A percentile compares a stretch with the other conserved stretches of the same genome.
Evolutionary conservation across 2,888 invertebrate genomes (phyloP).

Genomic region (Rhorus exstirpatorius): DNA sequence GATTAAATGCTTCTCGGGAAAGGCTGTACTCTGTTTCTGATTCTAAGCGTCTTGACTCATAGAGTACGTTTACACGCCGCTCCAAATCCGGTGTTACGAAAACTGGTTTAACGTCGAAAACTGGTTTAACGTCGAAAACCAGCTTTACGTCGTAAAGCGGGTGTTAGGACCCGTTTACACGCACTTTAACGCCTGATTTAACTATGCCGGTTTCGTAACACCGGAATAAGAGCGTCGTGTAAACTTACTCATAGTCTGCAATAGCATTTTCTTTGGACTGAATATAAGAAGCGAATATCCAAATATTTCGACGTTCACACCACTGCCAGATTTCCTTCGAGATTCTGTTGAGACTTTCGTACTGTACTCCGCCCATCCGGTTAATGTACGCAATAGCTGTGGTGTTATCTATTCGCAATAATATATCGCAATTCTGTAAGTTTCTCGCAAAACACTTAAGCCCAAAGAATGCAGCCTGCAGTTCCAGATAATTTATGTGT

Average conservation of each 20-base stretch:
- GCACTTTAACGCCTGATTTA: too few relatives aligned
- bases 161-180: too few relatives aligned
- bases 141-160: too few relatives aligned
- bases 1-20: conserved; percentile 45
- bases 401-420: conserved; percentile 59
- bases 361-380: conserved; percentile 60
- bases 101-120: too few relatives aligned
- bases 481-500: conserved; percentile 62
- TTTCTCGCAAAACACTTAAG: conserved; percentile 55
- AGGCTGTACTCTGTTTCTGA: conserved; percentile 59
- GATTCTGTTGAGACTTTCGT: conserved; percentile 26
- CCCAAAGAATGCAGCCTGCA: conserved; percentile 59
- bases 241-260: conserved; percentile 54
- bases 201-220: too few relatives aligned
- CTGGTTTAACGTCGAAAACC: too few relatives aligned
- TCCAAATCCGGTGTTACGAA: too few relatives aligned
- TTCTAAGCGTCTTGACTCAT: conserved; percentile 52
- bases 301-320: conserved; percentile 60
- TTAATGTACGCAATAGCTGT: conserved; percentile 67
- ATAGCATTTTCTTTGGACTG: conserved; percentile 49
- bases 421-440: neutral
- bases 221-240: too few relatives aligned
- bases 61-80: too few relatives aligned
- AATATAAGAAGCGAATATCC: conserved; percentile 61
- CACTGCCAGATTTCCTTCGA: conserved; percentile 64